Conservation (phyloP, 2,797 vertebrate genomes). For the Poeciliopsis paucimaculata region DNA sequence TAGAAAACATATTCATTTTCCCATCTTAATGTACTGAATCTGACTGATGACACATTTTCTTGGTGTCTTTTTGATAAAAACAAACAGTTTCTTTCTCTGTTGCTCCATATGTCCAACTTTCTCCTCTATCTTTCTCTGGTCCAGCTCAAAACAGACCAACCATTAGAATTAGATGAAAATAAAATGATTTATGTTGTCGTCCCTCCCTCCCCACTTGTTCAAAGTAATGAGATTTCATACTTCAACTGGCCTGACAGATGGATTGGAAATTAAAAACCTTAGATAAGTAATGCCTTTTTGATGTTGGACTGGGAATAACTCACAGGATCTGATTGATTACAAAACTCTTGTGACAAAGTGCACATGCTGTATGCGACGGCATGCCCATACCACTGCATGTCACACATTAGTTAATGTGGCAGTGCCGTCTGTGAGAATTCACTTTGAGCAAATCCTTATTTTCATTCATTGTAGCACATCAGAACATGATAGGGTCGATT, state of each 20-base stretch:
- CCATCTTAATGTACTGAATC: constrained; percentile 3
- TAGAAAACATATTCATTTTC: neutral
- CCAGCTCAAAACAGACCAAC: constrained; percentile 69
- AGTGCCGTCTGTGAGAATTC: constrained; percentile 39
- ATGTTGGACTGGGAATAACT: constrained; percentile 81
- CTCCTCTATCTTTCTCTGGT: constrained; percentile 37
- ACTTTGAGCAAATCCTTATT: constrained; percentile 62
- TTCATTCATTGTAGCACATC: constrained; percentile 63
- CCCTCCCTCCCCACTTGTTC: constrained; percentile 80
- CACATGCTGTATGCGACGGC: constrained; percentile 62
- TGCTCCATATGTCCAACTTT: constrained; percentile 42
- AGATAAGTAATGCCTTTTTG: constrained; percentile 86
- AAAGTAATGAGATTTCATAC: constrained; percentile 86
- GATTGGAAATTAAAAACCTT: constrained; percentile 85
- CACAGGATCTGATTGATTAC: constrained; percentile 79
- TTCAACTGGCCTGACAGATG: constrained; percentile 82
- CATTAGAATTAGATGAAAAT: constrained; percentile 75
- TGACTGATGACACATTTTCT: neutral
- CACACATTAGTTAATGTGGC: constrained; percentile 59
- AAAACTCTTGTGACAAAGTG: constrained; percentile 78
- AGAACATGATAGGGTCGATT: constrained; percentile 61
- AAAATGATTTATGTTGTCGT: constrained; percentile 82
- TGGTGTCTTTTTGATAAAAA: neutral
- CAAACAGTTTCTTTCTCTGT: neutral
- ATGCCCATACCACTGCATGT: constrained; percentile 58